Conservation (phyloP, 2,888 invertebrate genomes). For the Leptopilina myrica region DNA sequence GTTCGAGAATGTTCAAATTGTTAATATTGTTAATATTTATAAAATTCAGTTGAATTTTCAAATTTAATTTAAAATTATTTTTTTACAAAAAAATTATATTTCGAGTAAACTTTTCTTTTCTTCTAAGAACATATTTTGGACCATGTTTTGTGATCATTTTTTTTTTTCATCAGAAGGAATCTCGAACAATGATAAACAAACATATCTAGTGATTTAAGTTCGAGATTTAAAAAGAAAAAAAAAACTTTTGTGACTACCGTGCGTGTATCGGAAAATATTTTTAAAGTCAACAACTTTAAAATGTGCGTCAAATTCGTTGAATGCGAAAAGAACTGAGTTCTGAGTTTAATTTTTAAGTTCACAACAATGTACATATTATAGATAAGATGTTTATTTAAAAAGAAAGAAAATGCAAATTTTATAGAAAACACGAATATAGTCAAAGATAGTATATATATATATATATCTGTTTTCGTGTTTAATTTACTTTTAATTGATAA, state of each 20-base stretch:
- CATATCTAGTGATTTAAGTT: constrained; percentile 25
- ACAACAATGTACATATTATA: constrained; percentile 63
- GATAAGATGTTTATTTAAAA: constrained; percentile 68
- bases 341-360: constrained; percentile 13
- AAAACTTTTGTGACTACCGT: constrained; percentile 19
- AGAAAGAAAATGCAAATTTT: constrained; percentile 63
- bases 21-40: constrained; percentile 15
- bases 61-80: constrained; percentile 35
- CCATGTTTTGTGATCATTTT: constrained; percentile 16
- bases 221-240: constrained; percentile 10
- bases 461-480: constrained; percentile 42
- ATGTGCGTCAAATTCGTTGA: neutral
- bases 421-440: constrained; percentile 53
- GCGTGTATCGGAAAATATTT: constrained; percentile 4
- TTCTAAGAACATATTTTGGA: constrained; percentile 1
- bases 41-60: constrained; percentile 42
- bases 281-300: constrained; percentile 20
- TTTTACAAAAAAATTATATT: constrained; percentile 27
- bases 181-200: constrained; percentile 31
- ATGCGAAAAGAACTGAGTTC: constrained; percentile 29
- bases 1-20: constrained; percentile 17
- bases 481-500: constrained; percentile 13
- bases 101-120: constrained; percentile 32
- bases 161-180: neutral
- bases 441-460: constrained; percentile 45